phyloP scores from a whole-genome alignment of 2,888 invertebrate species.

The Resseliella maxima region DNA sequence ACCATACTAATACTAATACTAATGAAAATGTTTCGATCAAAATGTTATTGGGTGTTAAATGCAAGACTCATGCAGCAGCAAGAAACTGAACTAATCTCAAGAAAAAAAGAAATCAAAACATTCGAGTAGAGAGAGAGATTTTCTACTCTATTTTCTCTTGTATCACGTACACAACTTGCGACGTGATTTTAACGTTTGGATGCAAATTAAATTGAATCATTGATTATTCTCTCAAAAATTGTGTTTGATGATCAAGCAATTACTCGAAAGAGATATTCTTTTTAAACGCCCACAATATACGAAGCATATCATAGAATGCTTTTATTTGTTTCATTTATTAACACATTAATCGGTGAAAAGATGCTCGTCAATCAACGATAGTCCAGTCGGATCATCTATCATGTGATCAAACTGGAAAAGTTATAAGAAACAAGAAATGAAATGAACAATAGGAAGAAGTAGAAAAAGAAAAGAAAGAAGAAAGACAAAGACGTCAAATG shows the following conservation, averaged over 20 bases:
- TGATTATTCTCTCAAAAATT: no score
- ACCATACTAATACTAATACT: background rate
- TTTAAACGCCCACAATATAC: background rate
- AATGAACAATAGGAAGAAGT: background rate
- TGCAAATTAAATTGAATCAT: no score
- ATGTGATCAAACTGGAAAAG: conserved; percentile 10
- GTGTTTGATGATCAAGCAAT: conserved; percentile 10
- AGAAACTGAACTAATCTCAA: no score
- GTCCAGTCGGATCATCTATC: background rate
- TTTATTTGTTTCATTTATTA: background rate
- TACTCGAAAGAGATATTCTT: background rate
- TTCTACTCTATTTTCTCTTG: conserved; percentile 8
- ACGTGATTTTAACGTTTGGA: no score
- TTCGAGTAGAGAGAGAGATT: conserved; percentile 9
- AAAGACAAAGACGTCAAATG: background rate
- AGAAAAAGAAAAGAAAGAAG: background rate
- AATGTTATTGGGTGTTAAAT: conserved; percentile 51
- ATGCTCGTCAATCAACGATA: background rate
- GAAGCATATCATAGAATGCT: background rate
- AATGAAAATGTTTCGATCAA: background rate
- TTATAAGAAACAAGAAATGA: background rate
- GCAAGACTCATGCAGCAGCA: conserved; percentile 20
- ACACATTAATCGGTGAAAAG: background rate
- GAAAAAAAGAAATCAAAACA: background rate
- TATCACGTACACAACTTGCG: no score